Conservation (phyloP, 2,888 invertebrate genomes). For the Xestia c-nigrum region DNA sequence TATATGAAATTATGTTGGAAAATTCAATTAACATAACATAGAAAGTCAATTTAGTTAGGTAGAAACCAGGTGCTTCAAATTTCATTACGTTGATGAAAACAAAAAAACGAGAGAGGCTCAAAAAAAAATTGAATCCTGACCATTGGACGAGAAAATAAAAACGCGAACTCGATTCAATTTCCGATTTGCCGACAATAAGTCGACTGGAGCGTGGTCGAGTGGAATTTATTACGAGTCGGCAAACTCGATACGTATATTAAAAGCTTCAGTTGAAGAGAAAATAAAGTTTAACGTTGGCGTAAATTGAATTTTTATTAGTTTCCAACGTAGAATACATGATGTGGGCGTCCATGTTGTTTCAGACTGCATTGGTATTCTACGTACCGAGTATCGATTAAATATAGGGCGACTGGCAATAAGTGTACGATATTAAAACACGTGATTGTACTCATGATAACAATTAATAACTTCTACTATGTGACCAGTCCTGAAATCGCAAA, state of each 20-base stretch:
- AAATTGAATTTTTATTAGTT: conserved; percentile 54
- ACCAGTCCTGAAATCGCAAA: too few species aligned
- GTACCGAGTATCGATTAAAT: not conserved
- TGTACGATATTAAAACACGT: too few species aligned
- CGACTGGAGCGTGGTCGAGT: conserved; percentile 56
- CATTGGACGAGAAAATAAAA: conserved; percentile 52
- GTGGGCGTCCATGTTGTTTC: not conserved
- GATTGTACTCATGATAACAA: too few species aligned
- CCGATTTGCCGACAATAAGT: conserved; percentile 60
- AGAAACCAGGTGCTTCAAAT: not conserved
- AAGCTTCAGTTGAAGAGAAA: conserved; percentile 38
- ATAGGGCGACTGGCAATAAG: too few species aligned
- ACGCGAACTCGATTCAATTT: conserved; percentile 64
- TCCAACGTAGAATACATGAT: conserved; percentile 35
- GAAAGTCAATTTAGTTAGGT: not conserved
- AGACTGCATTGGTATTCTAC: conserved; percentile 11
- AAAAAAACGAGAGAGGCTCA: conserved; percentile 1
- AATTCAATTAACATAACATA: not conserved
- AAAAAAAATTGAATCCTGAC: conserved; percentile 43
- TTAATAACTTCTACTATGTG: too few species aligned
- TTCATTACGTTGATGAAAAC: not conserved
- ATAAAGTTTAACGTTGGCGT: conserved; percentile 45
- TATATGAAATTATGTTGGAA: not conserved
- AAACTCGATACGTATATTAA: conserved; percentile 52
- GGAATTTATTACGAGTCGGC: conserved; percentile 59